Evolutionary conservation across 2,888 invertebrate genomes (phyloP).

Genomic region (Drosophila limbata): DNA sequence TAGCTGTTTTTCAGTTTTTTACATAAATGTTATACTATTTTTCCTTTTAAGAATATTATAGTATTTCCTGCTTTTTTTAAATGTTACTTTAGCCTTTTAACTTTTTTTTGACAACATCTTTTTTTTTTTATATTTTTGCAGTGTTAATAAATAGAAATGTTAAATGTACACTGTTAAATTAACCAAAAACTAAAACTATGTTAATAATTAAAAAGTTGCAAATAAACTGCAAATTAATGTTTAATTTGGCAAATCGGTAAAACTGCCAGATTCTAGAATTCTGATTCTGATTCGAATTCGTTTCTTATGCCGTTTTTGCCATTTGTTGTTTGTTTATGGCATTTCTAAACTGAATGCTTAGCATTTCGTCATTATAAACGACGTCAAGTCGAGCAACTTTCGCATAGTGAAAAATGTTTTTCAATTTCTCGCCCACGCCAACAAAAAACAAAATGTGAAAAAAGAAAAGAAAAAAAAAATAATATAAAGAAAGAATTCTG

Average conservation of each 20-base stretch:
- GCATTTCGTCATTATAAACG: conserved; percentile 74
- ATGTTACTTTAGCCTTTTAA: too few relatives aligned
- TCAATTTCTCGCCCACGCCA: conserved; percentile 71
- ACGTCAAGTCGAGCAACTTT: conserved; percentile 65
- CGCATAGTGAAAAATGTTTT: conserved; percentile 74
- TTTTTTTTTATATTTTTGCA: too few relatives aligned
- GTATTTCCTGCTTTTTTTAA: too few relatives aligned
- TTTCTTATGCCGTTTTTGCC: conserved; percentile 1
- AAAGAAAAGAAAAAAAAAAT: conserved; percentile 28
- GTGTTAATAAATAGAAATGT: too few relatives aligned
- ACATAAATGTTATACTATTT: too few relatives aligned
- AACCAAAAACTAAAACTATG: background rate
- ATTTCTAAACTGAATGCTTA: conserved; percentile 59
- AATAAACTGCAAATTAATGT: conserved; percentile 24
- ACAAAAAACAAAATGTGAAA: conserved; percentile 22
- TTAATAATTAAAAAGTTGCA: background rate
- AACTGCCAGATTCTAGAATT: conserved; percentile 18
- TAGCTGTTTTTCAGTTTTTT: background rate
- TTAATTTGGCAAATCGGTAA: conserved; percentile 32
- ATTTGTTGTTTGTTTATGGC: conserved; percentile 62
- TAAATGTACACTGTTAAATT: background rate
- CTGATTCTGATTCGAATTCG: too few relatives aligned
- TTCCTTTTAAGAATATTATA: too few relatives aligned
- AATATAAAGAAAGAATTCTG: conserved; percentile 50
- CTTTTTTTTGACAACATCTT: too few relatives aligned